A percentile compares a stretch with the other conserved stretches of the same genome.
phyloP scores from a whole-genome alignment of 1,140 invertebrate genomes.

The Drosophila asahinai region DNA sequence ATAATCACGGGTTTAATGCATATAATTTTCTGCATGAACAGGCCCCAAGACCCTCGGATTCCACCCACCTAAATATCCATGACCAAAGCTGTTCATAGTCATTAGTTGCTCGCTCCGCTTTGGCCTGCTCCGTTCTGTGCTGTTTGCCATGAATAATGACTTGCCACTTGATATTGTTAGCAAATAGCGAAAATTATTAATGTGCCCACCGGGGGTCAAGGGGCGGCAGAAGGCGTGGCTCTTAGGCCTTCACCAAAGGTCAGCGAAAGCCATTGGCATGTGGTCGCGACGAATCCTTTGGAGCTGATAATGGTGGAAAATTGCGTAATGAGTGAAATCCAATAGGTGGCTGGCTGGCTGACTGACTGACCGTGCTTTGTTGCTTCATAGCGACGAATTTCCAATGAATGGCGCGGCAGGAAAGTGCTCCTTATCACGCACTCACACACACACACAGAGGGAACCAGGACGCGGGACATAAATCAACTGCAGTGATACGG shows the following conservation, averaged over 20 bases:
- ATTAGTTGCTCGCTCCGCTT: slow-evolving; percentile 59
- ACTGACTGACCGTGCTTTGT: not conserved
- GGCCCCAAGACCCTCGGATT: slow-evolving; percentile 37
- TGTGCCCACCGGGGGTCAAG: slow-evolving; percentile 32
- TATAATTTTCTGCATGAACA: slow-evolving; percentile 84
- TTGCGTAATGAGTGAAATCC: not conserved
- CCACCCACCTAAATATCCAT: slow-evolving; percentile 39
- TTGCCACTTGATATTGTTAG: slow-evolving; percentile 78
- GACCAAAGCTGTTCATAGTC: slow-evolving; percentile 70
- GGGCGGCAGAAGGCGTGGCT: slow-evolving; percentile 8
- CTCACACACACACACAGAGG: not conserved
- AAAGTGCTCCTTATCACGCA: not conserved
- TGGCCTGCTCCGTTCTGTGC: slow-evolving; percentile 1
- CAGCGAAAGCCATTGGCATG: not conserved
- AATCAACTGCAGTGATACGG: slow-evolving; percentile 38
- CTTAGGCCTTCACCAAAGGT: slow-evolving; percentile 41
- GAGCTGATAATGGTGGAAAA: not conserved
- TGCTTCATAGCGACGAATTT: not conserved
- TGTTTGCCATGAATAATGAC: slow-evolving; percentile 76
- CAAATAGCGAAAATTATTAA: slow-evolving; percentile 82
- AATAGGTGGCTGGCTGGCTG: not conserved
- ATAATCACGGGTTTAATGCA: slow-evolving; percentile 82
- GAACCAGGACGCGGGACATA: slow-evolving; percentile 4
- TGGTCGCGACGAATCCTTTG: not conserved
- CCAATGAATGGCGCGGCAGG: not conserved